Base-by-base conservation (phyloP, 92 coral and sea anemone genomes). In the Actinostola sp. region DNA sequence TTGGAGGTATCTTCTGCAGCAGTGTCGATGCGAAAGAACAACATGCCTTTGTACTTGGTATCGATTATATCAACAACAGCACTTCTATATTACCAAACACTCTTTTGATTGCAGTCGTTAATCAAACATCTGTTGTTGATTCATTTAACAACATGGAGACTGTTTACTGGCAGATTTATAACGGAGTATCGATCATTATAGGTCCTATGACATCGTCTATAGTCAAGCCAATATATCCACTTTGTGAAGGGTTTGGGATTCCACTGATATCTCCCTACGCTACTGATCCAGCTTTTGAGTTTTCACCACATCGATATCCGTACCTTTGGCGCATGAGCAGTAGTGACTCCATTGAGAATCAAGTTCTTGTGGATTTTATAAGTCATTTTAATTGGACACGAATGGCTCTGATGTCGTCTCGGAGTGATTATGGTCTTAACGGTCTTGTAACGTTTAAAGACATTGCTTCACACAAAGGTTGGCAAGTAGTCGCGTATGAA, bases 191-290 rank as follows among this genome's bases (percentile, higher is more conserved):
- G 10, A 96, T 90, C 26, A 74, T 93, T 17, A 52, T 89, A 28
- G 96, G 93, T 12, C 96, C 98, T 2, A 52, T 63, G 54, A 77
- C 91, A n/a, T 89, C 96, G 38, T 63, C 82, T 23, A 64, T 82
- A 49, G 86, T 93, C 39, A 89, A 86, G 52, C 84, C 79, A 2
- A 84, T 85, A 1, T 88, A 86, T 30, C 84, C 96, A 4, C 69
- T 89, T 16, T 86, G 92, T 44, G 59, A 81, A 29, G 92, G 98
- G 9, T 81, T 93, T 66, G 87, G 75, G 48, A 67, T 93, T 21
- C 98, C 98, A 19, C 88, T 86, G 41, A 62, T 89, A 19, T 79
- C 96, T 21, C 93, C 96, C 28, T 78, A 83, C 25, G 98, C 98
- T 10, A 93, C 98, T 24, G 92, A 93, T 46, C 86, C 91, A 0